Evolutionary conservation across 1,140 invertebrate genomes (phyloP).

Genomic region (Streblospio benedicti): DNA sequence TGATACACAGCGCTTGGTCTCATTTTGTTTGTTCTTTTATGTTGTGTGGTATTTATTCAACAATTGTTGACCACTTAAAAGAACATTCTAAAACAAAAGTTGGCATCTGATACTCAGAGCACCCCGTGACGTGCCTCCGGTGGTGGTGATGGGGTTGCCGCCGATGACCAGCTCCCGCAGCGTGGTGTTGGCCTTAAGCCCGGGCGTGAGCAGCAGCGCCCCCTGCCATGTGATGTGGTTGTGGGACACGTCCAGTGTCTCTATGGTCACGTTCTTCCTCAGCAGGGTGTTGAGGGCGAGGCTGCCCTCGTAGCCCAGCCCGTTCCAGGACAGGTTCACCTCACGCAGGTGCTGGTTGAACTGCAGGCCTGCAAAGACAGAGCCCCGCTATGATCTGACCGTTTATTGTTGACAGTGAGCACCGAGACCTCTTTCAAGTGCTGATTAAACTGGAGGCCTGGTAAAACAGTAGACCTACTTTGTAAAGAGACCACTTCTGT

Average conservation of each 20-base stretch:
- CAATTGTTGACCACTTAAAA: no score
- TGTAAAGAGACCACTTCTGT: neutral
- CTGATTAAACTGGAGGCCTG: neutral
- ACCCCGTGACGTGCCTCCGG: no score
- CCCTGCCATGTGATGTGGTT: constrained; percentile 24
- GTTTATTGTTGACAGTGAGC: neutral
- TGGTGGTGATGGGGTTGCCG: no score
- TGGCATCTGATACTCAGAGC: no score
- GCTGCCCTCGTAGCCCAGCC: constrained; percentile 18
- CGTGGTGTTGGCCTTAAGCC: constrained; percentile 9
- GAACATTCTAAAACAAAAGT: no score
- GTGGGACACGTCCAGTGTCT: constrained; percentile 13
- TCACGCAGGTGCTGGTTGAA: constrained; percentile 9
- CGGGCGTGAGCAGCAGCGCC: constrained; percentile 9
- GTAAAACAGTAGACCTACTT: neutral
- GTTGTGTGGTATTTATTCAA: no score
- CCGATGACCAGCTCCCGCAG: constrained; percentile 20
- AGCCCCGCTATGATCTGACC: neutral
- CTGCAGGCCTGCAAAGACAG: constrained; percentile 5
- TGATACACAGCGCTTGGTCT: no score
- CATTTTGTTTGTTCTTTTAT: no score
- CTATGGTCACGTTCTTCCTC: constrained; percentile 5
- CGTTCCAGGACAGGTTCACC: constrained; percentile 18
- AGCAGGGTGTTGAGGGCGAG: constrained; percentile 14
- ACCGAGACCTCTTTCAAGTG: neutral